phyloP scores from a whole-genome alignment of 2,888 invertebrate species.

The Biston stratarius region DNA sequence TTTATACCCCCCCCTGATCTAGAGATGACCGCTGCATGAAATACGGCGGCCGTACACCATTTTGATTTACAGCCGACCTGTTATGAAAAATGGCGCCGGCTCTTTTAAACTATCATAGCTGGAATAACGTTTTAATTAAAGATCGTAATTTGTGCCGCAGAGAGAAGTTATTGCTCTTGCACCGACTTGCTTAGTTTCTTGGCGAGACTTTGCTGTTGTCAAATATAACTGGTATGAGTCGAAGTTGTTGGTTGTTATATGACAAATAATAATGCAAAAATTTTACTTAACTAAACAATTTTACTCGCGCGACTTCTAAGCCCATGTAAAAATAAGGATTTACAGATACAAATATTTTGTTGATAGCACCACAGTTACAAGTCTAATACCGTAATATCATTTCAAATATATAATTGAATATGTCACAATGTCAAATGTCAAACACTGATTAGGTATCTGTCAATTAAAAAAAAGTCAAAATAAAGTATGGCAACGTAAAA shows the following conservation, averaged over 20 bases:
- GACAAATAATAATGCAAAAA: too few relatives aligned
- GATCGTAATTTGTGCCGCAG: slow-evolving; percentile 32
- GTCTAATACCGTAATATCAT: too few relatives aligned
- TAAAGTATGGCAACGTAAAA: too few relatives aligned
- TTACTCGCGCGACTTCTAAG: too few relatives aligned
- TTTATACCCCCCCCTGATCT: slow-evolving; percentile 22
- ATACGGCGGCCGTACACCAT: slow-evolving; percentile 40
- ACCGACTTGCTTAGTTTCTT: not conserved
- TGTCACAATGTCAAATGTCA: too few relatives aligned
- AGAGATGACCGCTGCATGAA: slow-evolving; percentile 36
- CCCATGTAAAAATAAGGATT: too few relatives aligned
- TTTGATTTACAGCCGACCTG: slow-evolving; percentile 59
- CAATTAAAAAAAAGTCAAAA: too few relatives aligned
- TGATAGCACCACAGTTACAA: too few relatives aligned
- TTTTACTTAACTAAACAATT: too few relatives aligned
- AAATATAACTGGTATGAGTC: not conserved
- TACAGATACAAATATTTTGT: too few relatives aligned
- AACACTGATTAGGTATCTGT: too few relatives aligned
- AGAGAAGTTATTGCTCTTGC: slow-evolving; percentile 6
- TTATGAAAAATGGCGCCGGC: slow-evolving; percentile 39
- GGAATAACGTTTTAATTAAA: slow-evolving; percentile 48
- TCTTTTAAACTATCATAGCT: slow-evolving; percentile 38
- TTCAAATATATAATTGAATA: too few relatives aligned
- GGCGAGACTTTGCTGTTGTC: not conserved
- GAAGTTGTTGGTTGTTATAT: not conserved